These are phyloP conservation scores for Rutilus rutilus DNA, from an alignment of 2,113 vertebrate genomes.

Conservation along the genomic window DNA sequence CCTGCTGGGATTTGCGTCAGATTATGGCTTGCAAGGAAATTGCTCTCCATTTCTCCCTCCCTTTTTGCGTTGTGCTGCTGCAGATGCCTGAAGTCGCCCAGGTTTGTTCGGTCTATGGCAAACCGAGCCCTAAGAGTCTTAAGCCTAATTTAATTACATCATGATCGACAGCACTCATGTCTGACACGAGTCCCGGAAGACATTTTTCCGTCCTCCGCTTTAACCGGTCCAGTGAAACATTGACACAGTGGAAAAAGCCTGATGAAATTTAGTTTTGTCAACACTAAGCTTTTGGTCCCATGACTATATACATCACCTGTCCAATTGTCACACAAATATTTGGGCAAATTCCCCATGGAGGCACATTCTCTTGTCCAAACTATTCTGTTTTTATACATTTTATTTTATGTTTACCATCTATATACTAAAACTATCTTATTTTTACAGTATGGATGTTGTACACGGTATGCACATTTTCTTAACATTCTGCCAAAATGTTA, in stretches of 20 bases:
- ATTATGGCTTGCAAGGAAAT: slow-evolving; percentile 33
- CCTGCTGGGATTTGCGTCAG: slow-evolving; percentile 27
- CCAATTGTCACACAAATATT: neutral
- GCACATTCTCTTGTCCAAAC: neutral
- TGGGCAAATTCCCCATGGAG: neutral
- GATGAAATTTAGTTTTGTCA: neutral
- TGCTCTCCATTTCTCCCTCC: slow-evolving; percentile 9
- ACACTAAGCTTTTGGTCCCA: neutral
- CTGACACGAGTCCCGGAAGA: slow-evolving; percentile 13
- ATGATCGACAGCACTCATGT: slow-evolving; percentile 37
- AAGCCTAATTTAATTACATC: slow-evolving; percentile 59
- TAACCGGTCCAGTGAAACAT: neutral
- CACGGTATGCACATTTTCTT: too few species aligned
- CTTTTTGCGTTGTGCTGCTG: slow-evolving; percentile 11
- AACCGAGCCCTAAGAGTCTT: slow-evolving; percentile 38
- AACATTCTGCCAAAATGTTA: neutral
- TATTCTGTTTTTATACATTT: neutral
- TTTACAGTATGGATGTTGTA: neutral
- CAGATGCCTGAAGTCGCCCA: slow-evolving; percentile 19
- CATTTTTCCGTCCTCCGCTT: neutral
- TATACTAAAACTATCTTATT: too few species aligned
- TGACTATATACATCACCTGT: slow-evolving; percentile 11
- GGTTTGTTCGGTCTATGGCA: slow-evolving; percentile 33
- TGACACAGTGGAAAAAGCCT: slow-evolving; percentile 6
- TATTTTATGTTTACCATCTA: neutral